These are phyloP conservation scores for Eupithecia centaureata DNA, from an alignment of 2,888 invertebrate genomes.

Conservation along the genomic window DNA sequence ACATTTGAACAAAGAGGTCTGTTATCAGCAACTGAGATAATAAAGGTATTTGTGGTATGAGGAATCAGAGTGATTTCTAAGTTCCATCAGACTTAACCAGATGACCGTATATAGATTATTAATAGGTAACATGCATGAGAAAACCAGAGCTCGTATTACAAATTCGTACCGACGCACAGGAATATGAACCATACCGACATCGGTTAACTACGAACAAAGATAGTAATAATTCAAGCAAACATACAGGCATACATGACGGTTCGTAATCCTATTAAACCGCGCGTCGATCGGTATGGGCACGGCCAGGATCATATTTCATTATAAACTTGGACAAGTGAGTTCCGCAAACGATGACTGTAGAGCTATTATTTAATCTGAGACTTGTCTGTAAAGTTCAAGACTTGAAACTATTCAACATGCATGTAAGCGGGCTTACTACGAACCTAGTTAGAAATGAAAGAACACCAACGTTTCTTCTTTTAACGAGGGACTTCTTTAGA, in stretches of 20 bases:
- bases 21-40: too few relatives aligned
- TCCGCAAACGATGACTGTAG: conserved; percentile 32
- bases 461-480: too few relatives aligned
- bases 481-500: too few relatives aligned
- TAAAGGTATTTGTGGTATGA: too few relatives aligned
- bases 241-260: conserved; percentile 38
- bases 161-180: conserved; percentile 7
- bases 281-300: conserved; percentile 34
- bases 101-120: too few relatives aligned
- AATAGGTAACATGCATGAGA: neutral
- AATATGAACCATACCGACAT: conserved; percentile 18
- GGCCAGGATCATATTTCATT: conserved; percentile 40
- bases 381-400: neutral
- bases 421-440: too few relatives aligned
- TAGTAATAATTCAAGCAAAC: conserved; percentile 36
- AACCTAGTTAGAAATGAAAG: too few relatives aligned
- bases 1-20: too few relatives aligned
- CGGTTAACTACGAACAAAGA: conserved; percentile 21
- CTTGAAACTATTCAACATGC: neutral
- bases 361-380: neutral
- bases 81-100: too few relatives aligned
- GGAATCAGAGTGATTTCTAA: too few relatives aligned
- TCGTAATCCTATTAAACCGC: conserved; percentile 41
- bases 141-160: conserved; percentile 4
- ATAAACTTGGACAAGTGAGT: conserved; percentile 41